phyloP scores from a whole-genome alignment of 2,888 invertebrate genomes.

The Drosophila maculinotata region DNA sequence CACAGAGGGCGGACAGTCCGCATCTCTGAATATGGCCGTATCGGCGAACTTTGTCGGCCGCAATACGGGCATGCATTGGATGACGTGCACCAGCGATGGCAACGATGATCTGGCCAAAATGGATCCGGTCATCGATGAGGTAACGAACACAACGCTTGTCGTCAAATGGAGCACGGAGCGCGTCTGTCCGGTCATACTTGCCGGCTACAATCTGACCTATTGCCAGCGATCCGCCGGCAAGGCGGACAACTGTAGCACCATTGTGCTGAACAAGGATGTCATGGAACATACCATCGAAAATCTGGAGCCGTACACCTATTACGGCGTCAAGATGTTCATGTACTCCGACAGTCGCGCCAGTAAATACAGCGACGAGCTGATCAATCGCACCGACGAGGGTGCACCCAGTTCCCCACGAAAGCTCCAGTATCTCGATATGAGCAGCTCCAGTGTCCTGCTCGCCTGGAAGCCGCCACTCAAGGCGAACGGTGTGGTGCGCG shows the following conservation, averaged over 20 bases:
- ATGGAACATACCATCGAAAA: slow-evolving; percentile 87
- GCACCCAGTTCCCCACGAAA: slow-evolving; percentile 86
- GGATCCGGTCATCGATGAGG: slow-evolving; percentile 72
- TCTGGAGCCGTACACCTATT: slow-evolving; percentile 91
- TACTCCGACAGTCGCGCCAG: slow-evolving; percentile 87
- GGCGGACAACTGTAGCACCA: slow-evolving; percentile 67
- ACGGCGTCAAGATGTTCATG: slow-evolving; percentile 89
- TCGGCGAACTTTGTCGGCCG: slow-evolving; percentile 89
- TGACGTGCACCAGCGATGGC: slow-evolving; percentile 87
- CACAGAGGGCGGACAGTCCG: slow-evolving; percentile 85
- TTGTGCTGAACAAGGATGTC: slow-evolving; percentile 43
- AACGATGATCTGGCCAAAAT: slow-evolving; percentile 81
- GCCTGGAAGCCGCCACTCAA: slow-evolving; percentile 88
- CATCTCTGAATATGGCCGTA: slow-evolving; percentile 90
- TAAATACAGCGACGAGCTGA: slow-evolving; percentile 87
- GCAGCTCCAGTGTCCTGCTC: slow-evolving; percentile 39
- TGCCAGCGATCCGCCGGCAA: slow-evolving; percentile 85
- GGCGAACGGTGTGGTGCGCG: slow-evolving; percentile 89
- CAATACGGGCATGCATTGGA: slow-evolving; percentile 95
- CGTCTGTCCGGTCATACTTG: slow-evolving; percentile 89
- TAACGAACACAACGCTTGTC: slow-evolving; percentile 85
- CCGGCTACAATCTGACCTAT: slow-evolving; percentile 91
- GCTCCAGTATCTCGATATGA: slow-evolving; percentile 35
- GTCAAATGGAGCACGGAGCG: slow-evolving; percentile 92
- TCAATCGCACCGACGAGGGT: slow-evolving; percentile 90